Conservation (phyloP, 2,797 vertebrate species). For the Mus spretus region DNA sequence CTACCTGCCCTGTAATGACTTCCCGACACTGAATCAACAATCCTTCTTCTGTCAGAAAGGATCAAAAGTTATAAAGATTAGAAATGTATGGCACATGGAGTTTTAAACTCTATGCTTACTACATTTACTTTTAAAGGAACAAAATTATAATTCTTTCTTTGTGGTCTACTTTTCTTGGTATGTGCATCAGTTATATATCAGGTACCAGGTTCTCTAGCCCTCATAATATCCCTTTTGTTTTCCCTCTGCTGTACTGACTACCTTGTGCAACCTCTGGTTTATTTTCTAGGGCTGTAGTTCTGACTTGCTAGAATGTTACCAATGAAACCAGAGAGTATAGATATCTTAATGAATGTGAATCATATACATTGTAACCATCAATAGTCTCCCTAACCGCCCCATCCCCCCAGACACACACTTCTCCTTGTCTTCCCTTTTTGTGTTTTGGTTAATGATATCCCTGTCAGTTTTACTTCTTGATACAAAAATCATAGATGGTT, state of each 20-base stretch:
- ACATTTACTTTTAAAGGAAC: not conserved
- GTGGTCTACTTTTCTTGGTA: not conserved
- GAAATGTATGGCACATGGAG: not conserved
- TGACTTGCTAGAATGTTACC: not conserved
- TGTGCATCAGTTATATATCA: not conserved
- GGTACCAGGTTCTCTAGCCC: not conserved
- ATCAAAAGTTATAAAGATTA: slow-evolving; percentile 5
- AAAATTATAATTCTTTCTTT: not conserved
- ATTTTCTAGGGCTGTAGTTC: not conserved
- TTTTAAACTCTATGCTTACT: not conserved
- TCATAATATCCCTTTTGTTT: not conserved
- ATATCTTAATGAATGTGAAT: not conserved
- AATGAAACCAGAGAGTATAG: not conserved
- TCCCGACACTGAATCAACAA: slow-evolving; percentile 29
- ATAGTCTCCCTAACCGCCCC: not conserved
- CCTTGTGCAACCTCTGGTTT: not conserved
- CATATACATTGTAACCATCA: not conserved
- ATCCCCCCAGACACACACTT: not conserved
- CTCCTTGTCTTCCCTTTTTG: not conserved
- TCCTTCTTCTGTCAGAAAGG: slow-evolving; percentile 30
- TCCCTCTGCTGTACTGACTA: not conserved
- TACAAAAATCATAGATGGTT: slow-evolving; percentile 27
- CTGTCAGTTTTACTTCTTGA: not conserved
- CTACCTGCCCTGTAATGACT: slow-evolving; percentile 61
- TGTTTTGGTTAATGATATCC: not conserved